Conservation (phyloP, 2,113 vertebrate species). For the Pardalotus punctatus region DNA sequence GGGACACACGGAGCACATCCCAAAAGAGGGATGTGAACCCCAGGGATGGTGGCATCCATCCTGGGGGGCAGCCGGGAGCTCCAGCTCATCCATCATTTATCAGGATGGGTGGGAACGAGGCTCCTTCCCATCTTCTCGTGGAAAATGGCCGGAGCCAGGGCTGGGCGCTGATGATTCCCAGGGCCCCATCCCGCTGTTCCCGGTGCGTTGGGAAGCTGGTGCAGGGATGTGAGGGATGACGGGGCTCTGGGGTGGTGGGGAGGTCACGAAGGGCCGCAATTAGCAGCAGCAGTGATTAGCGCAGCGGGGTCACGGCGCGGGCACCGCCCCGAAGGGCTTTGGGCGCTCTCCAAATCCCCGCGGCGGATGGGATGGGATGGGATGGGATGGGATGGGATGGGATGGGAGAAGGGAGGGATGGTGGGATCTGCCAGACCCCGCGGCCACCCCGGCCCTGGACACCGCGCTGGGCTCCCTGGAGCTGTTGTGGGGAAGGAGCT, state of each 20-base stretch:
- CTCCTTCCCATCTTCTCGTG: rapidly evolving
- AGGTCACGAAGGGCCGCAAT: neutral
- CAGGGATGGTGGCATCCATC: neutral
- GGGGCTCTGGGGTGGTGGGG: neutral
- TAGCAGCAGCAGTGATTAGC: neutral
- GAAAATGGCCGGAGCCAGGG: neutral
- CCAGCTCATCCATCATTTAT: neutral
- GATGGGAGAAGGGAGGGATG: neutral
- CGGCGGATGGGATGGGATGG: rapidly evolving
- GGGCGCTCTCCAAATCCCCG: neutral
- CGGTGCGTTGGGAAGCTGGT: too few relatives aligned
- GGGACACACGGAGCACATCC: rapidly evolving
- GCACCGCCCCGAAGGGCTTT: neutral
- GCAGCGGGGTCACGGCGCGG: rapidly evolving
- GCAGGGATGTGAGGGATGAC: neutral
- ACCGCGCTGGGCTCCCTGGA: rapidly evolving
- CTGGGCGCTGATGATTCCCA: neutral
- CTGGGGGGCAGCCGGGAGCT: neutral
- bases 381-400: too few relatives aligned
- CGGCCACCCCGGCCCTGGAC: rapidly evolving
- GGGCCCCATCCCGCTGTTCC: rapidly evolving
- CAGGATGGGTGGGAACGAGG: rapidly evolving
- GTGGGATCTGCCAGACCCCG: neutral
- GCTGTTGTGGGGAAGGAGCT: neutral
- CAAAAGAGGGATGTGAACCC: neutral